Conservation (phyloP, 1,140 invertebrate species). For the Drosophila busckii region DNA sequence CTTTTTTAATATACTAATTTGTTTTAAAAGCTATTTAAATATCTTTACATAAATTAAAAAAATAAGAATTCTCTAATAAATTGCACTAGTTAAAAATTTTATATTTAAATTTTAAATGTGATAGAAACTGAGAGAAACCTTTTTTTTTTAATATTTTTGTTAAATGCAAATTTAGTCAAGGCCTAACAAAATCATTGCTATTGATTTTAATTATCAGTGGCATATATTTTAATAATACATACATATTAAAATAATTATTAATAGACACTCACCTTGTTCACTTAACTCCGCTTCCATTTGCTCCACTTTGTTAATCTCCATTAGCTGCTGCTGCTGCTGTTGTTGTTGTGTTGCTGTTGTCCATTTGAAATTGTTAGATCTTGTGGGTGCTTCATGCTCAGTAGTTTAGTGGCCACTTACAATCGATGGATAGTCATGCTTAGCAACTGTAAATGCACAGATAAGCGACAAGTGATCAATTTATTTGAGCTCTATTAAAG, state of each 20-base stretch:
- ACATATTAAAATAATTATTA: not conserved
- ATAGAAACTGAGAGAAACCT: too few species aligned
- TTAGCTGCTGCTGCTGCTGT: too few species aligned
- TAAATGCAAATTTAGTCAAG: not conserved
- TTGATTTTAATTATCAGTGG: not conserved
- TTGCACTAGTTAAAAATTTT: too few species aligned
- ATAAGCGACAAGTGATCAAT: conserved; percentile 39
- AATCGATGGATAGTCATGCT: conserved; percentile 32
- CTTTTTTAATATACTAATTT: too few species aligned
- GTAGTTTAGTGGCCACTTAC: conserved; percentile 14
- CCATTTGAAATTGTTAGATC: conserved; percentile 43
- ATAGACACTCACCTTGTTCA: conserved; percentile 41
- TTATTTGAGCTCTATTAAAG: conserved; percentile 12
- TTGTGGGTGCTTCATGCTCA: conserved; percentile 63
- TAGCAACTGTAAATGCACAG: conserved; percentile 43
- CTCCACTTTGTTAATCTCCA: conserved; percentile 64
- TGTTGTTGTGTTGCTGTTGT: too few species aligned
- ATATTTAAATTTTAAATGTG: too few species aligned
- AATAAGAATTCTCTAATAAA: too few species aligned
- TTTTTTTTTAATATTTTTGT: too few species aligned
- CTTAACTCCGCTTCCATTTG: conserved; percentile 58
- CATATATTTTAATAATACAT: not conserved
- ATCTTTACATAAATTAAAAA: too few species aligned
- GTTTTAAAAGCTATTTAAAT: too few species aligned
- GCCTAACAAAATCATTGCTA: not conserved